phyloP scores from a whole-genome alignment of 2,888 invertebrate species.

The Fragum fragum region DNA sequence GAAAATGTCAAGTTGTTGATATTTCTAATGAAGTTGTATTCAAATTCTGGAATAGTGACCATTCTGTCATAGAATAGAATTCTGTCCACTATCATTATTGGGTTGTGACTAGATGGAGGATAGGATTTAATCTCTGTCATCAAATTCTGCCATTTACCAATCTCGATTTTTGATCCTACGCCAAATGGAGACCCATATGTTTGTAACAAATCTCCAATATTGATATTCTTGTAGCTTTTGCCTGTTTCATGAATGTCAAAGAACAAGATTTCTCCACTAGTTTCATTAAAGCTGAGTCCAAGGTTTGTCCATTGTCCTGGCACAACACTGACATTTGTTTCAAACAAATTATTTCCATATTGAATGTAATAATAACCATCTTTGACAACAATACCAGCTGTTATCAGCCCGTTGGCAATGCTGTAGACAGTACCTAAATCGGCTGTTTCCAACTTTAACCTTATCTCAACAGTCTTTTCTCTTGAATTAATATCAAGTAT shows the following conservation, averaged over 20 bases:
- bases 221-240: conserved; percentile 36
- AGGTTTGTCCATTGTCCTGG: conserved; percentile 71
- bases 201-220: conserved; percentile 37
- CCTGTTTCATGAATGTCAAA: conserved; percentile 46
- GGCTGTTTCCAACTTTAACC: conserved; percentile 40
- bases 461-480: conserved; percentile 46
- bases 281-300: conserved; percentile 46
- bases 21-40: conserved; percentile 14
- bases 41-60: not conserved
- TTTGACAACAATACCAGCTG: conserved; percentile 50
- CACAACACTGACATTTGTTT: conserved; percentile 58
- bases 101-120: conserved; percentile 21
- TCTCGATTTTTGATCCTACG: conserved; percentile 18
- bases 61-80: conserved; percentile 32
- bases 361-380: conserved; percentile 48
- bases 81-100: conserved; percentile 41
- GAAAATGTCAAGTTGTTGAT: conserved; percentile 4
- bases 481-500: conserved; percentile 28
- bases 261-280: conserved; percentile 40
- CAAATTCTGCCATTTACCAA: conserved; percentile 58
- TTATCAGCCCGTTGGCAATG: conserved; percentile 40
- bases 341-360: conserved; percentile 46
- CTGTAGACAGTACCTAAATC: conserved; percentile 49
- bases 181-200: conserved; percentile 41
- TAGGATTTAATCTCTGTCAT: conserved; percentile 20